Base-by-base conservation (phyloP, 1,140 invertebrate species). In the Panulirus ornatus region DNA sequence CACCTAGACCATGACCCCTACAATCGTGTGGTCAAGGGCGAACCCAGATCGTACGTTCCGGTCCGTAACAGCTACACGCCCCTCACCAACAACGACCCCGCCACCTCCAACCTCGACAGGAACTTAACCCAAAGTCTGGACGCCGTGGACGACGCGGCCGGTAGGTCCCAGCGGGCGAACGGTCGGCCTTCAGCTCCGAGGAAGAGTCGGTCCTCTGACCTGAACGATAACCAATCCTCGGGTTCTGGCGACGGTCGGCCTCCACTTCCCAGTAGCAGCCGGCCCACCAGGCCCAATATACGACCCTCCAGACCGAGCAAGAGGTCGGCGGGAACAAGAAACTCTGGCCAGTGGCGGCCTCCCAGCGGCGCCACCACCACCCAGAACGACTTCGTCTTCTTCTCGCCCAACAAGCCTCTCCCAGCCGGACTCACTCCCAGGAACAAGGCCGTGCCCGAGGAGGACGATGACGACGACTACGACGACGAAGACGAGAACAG, bases 351-450 rank as follows among this genome's bases (percentile, higher is more conserved):
- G n/a, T 51, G 76, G 42, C 42, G 82, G 14, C 47, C 58, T 0
- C 82, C 82, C 40, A 70, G 19, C 38, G 66, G 82, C 63, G 38
- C 44, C 76, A 66, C 54, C 63, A 44, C 58, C 36, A 36, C 58
- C 19, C 82, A 84, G n/a, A 36, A 84, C 63, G 82, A 84, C 82
- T 84, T 84, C 38, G 82, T 84, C 36, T 84, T 84, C 82, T 44
- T 84, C 58, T 84, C 82, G n/a, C 82, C 82, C 34, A 84, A 42
- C 54, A 84, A 51, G 40, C 82, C 82, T 16, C 82, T 63, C 19
- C 40, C 75, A n/a, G 75, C 75, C 5, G 58, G 66, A 22, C 47
- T 70, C 58, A 19, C 75, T 19, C 44, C 44, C 19, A 78, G 11
- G 40, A 78, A 47, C 40, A 78, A 44, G 40, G 75, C 44, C 8